These are phyloP conservation scores for Heterodera carotae DNA, from an alignment of 1,140 invertebrate species.

Conservation along the genomic window DNA sequence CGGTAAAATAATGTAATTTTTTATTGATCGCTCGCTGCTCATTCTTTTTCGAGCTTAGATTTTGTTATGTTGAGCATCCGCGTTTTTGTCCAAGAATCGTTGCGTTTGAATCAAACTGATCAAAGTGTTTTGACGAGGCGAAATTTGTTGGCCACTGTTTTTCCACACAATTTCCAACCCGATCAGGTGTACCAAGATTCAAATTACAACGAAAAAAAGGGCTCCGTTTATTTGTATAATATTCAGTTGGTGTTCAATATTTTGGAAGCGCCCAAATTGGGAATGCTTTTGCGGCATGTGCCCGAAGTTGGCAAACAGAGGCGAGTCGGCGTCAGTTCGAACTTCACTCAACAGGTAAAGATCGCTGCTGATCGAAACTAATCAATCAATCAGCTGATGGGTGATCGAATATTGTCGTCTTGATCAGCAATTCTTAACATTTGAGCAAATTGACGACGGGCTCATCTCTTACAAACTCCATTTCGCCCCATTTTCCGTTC, in stretches of 20 bases:
- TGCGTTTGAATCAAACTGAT: slow-evolving; percentile 61
- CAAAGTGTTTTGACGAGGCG: slow-evolving; percentile 32
- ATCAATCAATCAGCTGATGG: no score
- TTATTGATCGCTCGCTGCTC: no score
- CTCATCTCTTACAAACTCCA: slow-evolving; percentile 59
- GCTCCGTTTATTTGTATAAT: no score
- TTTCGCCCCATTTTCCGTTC: slow-evolving; percentile 60
- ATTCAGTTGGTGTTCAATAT: slow-evolving; percentile 55
- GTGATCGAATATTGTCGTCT: not conserved
- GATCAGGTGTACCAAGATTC: slow-evolving; percentile 24
- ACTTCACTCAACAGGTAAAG: slow-evolving; percentile 62
- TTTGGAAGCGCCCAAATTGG: slow-evolving; percentile 62
- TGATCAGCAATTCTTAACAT: not conserved
- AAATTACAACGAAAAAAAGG: no score
- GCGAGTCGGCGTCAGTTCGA: slow-evolving; percentile 63
- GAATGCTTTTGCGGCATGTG: slow-evolving; percentile 57
- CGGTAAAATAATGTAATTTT: not conserved
- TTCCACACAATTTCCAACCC: slow-evolving; percentile 53
- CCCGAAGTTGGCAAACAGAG: slow-evolving; percentile 34
- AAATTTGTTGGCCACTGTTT: slow-evolving; percentile 61
- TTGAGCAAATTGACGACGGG: slow-evolving; percentile 59
- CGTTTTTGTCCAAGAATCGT: slow-evolving; percentile 58
- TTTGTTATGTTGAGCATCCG: slow-evolving; percentile 63
- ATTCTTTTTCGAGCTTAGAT: not conserved
- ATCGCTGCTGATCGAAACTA: not conserved